phyloP scores from a whole-genome alignment of 37 sponge, comb jelly and placozoan genomes.

The Beroe ovata region DNA sequence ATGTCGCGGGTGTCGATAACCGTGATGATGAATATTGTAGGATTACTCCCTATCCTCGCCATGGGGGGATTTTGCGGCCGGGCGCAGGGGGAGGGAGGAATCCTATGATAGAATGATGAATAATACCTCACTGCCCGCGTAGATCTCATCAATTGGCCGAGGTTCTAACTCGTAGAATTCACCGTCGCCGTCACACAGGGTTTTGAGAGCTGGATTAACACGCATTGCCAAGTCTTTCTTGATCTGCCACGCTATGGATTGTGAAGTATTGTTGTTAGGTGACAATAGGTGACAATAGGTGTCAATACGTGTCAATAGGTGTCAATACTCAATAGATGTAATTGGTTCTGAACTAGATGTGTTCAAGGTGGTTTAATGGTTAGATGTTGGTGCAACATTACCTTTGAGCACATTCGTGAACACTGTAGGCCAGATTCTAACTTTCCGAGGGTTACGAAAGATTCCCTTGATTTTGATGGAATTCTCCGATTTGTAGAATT shows the following conservation, averaged over 20 bases:
- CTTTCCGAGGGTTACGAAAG: constrained; percentile 5
- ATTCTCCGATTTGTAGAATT: constrained; percentile 35
- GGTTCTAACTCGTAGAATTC: constrained; percentile 54
- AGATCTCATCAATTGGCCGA: not conserved
- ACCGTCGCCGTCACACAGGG: not conserved
- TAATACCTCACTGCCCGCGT: constrained; percentile 42
- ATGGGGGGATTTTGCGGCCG: no score
- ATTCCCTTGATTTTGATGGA: constrained; percentile 25
- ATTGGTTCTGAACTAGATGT: no score
- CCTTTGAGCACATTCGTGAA: constrained; percentile 26
- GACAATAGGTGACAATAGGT: no score
- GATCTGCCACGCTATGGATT: constrained; percentile 58
- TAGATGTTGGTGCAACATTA: not conserved
- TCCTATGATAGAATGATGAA: no score
- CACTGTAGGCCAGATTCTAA: constrained; percentile 55
- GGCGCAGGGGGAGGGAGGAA: no score
- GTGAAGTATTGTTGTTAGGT: no score
- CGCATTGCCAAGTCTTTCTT: constrained; percentile 31
- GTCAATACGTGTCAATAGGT: no score
- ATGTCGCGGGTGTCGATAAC: no score
- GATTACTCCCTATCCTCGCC: no score
- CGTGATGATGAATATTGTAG: no score
- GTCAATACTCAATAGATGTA: no score
- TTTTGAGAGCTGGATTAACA: not conserved
- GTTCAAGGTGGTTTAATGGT: no score